Base-by-base conservation (phyloP, 2,888 invertebrate genomes). In the Hirudinaria manillensis region DNA sequence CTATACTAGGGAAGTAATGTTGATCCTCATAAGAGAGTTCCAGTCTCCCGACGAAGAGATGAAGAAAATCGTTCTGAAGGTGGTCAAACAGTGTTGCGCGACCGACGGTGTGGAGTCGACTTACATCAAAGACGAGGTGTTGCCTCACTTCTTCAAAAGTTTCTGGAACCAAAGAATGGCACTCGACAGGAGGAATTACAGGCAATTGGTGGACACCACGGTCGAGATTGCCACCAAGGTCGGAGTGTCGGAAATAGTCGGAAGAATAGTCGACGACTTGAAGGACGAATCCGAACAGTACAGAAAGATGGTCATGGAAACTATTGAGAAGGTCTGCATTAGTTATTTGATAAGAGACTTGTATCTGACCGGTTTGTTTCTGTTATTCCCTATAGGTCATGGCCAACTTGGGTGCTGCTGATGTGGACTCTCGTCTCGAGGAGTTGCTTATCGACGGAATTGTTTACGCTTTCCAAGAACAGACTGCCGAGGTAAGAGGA, bases 141-240 rank as follows among this genome's bases (percentile, higher is more conserved):
- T 98, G 80, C 97, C 97, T 0, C 95, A 96, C 82, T 98, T 97
- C 87, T 98, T 98, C 88, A 96, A 95, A 86, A 94, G 97, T 86
- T 99, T 99, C 87, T 99, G 99, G 99, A 99, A 99, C 85, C 99
- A 99, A 84, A 90, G 99, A 79, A 99, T 99, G 99, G 99, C 99
- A 1, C 87, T 99, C 77, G 99, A 99, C 86, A 89, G 98, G 72
- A 89, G 99, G 78, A 99, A 99, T 86, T 99, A 99, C 84, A 89
- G 96, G 79, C 96, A 96, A 88, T 88, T 99, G 75, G 99, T 99
- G 0, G 99, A 99, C 84, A 99, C 99, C 0, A 99, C 99, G 0
- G 99, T 99, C 0, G 99, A 99, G 88, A 99, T 99, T 78, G 99
- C 99, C 10, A 98, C 98, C 85, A 99, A 99, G 88, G 97, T 98